Evolutionary conservation across 2,797 vertebrate genomes (phyloP), one percentile per base, ranked within the genome.

Genomic region (Eulemur rubriventer): DNA sequence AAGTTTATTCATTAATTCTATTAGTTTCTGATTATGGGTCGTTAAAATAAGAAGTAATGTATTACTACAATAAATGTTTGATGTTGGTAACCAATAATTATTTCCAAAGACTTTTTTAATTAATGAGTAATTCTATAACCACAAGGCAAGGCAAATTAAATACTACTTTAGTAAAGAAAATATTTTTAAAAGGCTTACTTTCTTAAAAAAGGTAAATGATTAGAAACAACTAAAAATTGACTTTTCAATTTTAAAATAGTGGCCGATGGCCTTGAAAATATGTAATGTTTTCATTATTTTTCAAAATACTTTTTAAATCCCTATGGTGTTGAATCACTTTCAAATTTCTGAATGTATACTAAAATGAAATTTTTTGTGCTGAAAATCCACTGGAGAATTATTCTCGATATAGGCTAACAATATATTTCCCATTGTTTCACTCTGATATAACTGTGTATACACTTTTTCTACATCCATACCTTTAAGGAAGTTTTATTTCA

Each of bases 401-500:
- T 41, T 91, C 16, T 95, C 26, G 1, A 14, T 26, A 26, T 9
- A 52, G 46, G 20, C 55, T 18, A 88, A 50, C 30, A 61, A 52
- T 14, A 3, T 22, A 38, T 59, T 70, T 80, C 61, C 4, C n/a
- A 18, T 35, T 61, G 20, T 48, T 96, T 94, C 24, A n/a, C 6
- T 96, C 11, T 26, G 50, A 84, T 88, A 0, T 26, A 55, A 61
- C 10, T 78, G 9, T 84, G 11, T 46, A 16, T 59, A 70, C 13
- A 81, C 78, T 52, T 87, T 20, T 48, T 83, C 22, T 33, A 26
- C 6, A 84, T n/a, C 43, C 35, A 48, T 33, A 90, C 52, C 57
- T 96, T 88, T 33, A 57, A 72, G 46, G 72, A 95, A 81, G 38
- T 73, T 90, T 91, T 96, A 85, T 96, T 97, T 96, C 83, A 94